Conservation (phyloP, 30 jellyfish, hydroid and myxozoan species). For the Aurelia sp. region DNA sequence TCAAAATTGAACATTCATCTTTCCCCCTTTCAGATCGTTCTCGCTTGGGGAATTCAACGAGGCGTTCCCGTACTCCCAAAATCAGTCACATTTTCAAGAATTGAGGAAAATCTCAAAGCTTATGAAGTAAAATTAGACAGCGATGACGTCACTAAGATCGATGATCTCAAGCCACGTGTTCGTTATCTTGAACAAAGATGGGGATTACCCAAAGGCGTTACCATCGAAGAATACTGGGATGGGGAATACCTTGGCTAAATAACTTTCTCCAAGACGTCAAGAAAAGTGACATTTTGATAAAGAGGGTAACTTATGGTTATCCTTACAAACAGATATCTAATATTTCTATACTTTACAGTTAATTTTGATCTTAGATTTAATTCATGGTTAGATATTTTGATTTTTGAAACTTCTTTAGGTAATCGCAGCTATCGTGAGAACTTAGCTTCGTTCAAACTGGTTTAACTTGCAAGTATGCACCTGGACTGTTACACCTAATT, state of each 20-base stretch:
- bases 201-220: constrained; percentile 65
- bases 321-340: too few species aligned
- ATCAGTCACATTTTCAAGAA: constrained; percentile 82
- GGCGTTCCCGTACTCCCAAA: constrained; percentile 93
- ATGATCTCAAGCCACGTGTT: constrained; percentile 43
- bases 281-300: too few species aligned
- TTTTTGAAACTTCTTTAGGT: too few species aligned
- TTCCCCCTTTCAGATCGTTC: constrained; percentile 63
- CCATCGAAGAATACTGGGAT: constrained; percentile 86
- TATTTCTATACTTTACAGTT: too few species aligned
- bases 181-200: constrained; percentile 82
- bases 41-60: constrained; percentile 89
- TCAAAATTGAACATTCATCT: not conserved
- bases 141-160: constrained; percentile 77
- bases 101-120: constrained; percentile 73
- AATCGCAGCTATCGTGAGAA: too few species aligned
- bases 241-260: constrained; percentile 77
- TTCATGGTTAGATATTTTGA: too few species aligned
- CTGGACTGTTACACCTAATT: too few species aligned
- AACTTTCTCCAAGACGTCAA: too few species aligned
- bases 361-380: too few species aligned
- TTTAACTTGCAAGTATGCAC: too few species aligned
- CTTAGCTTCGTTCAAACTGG: too few species aligned
- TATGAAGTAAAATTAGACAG: constrained; percentile 63
- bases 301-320: too few species aligned